A percentile compares a stretch with the other conserved stretches of the same genome.
Evolutionary conservation across 1,140 invertebrate genomes (phyloP).

Genomic region (Liolophura sinensis): DNA sequence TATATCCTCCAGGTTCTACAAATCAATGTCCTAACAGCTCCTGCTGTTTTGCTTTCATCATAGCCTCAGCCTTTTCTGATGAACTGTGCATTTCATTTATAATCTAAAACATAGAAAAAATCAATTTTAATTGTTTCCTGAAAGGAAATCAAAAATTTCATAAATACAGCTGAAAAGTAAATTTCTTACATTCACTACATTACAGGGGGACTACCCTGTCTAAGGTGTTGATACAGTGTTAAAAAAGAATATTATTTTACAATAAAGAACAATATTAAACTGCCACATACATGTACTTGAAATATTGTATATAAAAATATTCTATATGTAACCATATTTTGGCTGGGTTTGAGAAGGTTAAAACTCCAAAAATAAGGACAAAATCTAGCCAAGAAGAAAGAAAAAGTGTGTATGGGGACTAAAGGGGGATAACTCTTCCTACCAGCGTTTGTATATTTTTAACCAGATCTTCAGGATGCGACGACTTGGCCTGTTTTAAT

Average conservation of each 20-base stretch:
- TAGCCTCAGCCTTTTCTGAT: constrained; percentile 14
- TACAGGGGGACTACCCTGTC: neutral
- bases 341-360: neutral
- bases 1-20: too few relatives aligned
- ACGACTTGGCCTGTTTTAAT: constrained; percentile 21
- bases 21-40: constrained; percentile 19
- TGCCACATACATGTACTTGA: neutral
- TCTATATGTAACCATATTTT: neutral
- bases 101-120: constrained; percentile 15
- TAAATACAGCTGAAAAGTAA: too few relatives aligned
- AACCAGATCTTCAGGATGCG: constrained; percentile 27
- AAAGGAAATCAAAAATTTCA: too few relatives aligned
- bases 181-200: too few relatives aligned
- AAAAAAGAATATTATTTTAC: neutral
- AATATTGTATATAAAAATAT: neutral
- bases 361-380: neutral
- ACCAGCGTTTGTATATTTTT: constrained; percentile 25
- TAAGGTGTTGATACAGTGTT: neutral
- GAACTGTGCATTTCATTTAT: constrained; percentile 20
- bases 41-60: constrained; percentile 25
- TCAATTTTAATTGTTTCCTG: neutral
- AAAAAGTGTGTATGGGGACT: neutral
- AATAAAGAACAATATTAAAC: neutral
- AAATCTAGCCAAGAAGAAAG: neutral
- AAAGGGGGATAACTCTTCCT: neutral